Percentiles rank a stretch among this genome's conserved stretches.
phyloP scores from a whole-genome alignment of 92 coral and sea anemone genomes.

The Siderastrea siderea region DNA sequence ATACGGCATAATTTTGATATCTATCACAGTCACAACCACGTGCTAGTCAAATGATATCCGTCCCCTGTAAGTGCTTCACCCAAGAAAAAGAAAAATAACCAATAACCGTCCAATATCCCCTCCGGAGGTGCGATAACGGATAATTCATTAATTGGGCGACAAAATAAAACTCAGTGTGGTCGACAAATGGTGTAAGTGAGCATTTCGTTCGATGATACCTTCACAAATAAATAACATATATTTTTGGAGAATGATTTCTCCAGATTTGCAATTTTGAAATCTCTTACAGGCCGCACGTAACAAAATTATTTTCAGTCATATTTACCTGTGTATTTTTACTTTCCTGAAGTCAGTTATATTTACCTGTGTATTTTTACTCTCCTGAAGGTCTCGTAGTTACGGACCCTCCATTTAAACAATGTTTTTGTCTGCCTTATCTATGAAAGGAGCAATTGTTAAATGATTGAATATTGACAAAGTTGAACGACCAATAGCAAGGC shows the following conservation, averaged over 20 bases:
- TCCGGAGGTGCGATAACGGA: background rate
- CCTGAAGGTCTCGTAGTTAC: slow-evolving; percentile 57
- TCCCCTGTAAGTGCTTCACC: background rate
- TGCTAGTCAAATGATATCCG: background rate
- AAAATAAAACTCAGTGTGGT: too few species aligned
- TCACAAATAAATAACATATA: too few species aligned
- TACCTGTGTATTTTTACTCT: background rate
- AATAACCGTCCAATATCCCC: background rate
- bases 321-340: background rate
- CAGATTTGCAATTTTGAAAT: too few species aligned
- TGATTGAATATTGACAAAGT: slow-evolving; percentile 76
- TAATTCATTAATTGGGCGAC: too few species aligned
- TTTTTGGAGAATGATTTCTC: background rate
- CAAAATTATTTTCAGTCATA: background rate
- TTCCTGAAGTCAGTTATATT: background rate
- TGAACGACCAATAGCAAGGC: slow-evolving; percentile 61
- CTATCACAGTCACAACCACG: background rate
- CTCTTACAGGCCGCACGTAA: too few species aligned
- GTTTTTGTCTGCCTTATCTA: slow-evolving; percentile 71
- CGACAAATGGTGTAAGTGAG: background rate
- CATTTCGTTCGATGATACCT: background rate
- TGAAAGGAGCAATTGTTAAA: slow-evolving; percentile 76
- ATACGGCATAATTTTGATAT: too few species aligned
- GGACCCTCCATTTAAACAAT: slow-evolving; percentile 66
- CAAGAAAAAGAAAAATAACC: background rate